Evolutionary conservation across 2,113 vertebrate species (phyloP).

Genomic region (Hucho hucho): DNA sequence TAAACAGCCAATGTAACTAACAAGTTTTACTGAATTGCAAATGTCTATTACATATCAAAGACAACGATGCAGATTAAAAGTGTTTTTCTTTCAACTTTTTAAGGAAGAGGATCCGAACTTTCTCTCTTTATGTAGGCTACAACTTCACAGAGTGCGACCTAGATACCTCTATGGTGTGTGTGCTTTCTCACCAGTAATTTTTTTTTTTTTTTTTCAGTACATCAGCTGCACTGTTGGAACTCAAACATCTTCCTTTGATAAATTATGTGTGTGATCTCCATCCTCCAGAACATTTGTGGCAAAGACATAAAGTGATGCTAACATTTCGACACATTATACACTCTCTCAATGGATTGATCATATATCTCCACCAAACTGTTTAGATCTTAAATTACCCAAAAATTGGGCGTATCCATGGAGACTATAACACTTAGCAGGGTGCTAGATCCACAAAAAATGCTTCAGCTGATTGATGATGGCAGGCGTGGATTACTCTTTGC

Average conservation of each 20-base stretch:
- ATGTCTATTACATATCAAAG: no score
- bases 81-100: no score
- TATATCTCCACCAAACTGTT: neutral
- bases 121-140: no score
- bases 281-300: neutral
- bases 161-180: no score
- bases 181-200: no score
- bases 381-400: neutral
- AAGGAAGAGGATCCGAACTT: no score
- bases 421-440: conserved; percentile 3
- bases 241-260: neutral
- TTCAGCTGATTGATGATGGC: conserved; percentile 2
- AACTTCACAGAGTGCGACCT: no score
- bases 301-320: neutral
- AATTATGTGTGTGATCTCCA: neutral
- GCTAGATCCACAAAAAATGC: neutral
- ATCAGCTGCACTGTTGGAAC: neutral
- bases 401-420: neutral
- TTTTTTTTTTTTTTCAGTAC: neutral
- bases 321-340: neutral
- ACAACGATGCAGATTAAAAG: no score
- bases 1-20: no score
- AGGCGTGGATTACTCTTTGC: conserved; percentile 1
- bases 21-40: no score
- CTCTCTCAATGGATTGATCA: neutral